These are phyloP conservation scores for Cristatella mucedo DNA, from an alignment of 2,888 invertebrate genomes.

Conservation along the genomic window DNA sequence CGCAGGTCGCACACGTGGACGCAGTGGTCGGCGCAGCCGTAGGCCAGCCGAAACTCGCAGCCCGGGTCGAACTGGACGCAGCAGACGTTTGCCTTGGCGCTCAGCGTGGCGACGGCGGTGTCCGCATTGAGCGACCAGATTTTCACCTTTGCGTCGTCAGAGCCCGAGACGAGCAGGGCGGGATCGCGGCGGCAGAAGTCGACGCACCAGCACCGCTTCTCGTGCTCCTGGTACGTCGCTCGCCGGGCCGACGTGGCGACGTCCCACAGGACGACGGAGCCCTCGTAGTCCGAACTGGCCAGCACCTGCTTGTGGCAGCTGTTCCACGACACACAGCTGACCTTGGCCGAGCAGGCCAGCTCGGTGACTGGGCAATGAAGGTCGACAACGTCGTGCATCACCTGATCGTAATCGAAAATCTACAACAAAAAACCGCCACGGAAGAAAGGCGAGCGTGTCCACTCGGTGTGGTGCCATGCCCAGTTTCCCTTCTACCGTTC, in stretches of 20 bases:
- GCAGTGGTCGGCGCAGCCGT: slow-evolving; percentile 69
- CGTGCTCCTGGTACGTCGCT: too few relatives aligned
- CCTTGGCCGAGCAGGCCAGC: slow-evolving; percentile 78
- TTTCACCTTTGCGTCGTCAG: slow-evolving; percentile 80
- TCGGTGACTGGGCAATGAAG: slow-evolving; percentile 80
- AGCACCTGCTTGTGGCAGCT: slow-evolving; percentile 70
- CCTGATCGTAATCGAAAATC: slow-evolving; percentile 65
- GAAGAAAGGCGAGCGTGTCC: too few relatives aligned
- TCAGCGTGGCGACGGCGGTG: slow-evolving; percentile 67
- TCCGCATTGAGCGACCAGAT: slow-evolving; percentile 76
- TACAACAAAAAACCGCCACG: slow-evolving; percentile 16
- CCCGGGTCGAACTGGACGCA: slow-evolving; percentile 75
- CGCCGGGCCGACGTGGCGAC: slow-evolving; percentile 50
- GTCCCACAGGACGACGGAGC: slow-evolving; percentile 83
- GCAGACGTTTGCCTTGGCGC: slow-evolving; percentile 85
- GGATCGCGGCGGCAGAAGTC: slow-evolving; percentile 84
- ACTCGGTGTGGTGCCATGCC: too few relatives aligned
- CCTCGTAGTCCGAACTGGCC: slow-evolving; percentile 84
- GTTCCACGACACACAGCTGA: slow-evolving; percentile 78
- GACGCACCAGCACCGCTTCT: slow-evolving; percentile 87
- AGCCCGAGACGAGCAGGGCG: slow-evolving; percentile 71
- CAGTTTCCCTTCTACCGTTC: too few relatives aligned
- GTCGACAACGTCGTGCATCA: slow-evolving; percentile 68
- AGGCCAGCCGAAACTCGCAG: slow-evolving; percentile 64
- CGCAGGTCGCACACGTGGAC: slow-evolving; percentile 87